These are phyloP conservation scores for Telmatochromis sp. DNA, from an alignment of 2,113 vertebrate species.

Conservation along the genomic window DNA sequence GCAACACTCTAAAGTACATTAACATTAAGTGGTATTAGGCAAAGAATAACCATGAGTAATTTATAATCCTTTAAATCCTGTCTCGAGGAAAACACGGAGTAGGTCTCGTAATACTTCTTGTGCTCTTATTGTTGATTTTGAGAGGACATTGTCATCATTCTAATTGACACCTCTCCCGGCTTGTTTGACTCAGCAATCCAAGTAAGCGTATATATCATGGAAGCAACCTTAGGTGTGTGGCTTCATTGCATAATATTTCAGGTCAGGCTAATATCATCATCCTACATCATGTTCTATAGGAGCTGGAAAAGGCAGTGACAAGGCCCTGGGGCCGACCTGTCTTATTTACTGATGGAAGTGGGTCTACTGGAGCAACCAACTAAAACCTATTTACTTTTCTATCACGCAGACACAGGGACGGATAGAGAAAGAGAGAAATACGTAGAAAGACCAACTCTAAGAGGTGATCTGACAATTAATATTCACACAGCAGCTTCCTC, in stretches of 20 bases:
- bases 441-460: not conserved
- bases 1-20: not conserved
- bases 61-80: not conserved
- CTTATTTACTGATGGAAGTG: slow-evolving; percentile 41
- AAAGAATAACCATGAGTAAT: not conserved
- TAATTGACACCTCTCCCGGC: not conserved
- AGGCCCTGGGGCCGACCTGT: slow-evolving; percentile 2
- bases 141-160: not conserved
- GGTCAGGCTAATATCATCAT: slow-evolving; percentile 3
- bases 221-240: not conserved
- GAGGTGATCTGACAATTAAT: slow-evolving; percentile 35
- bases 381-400: slow-evolving; percentile 31
- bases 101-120: not conserved
- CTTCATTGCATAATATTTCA: slow-evolving; percentile 6
- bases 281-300: slow-evolving; percentile 20
- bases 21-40: not conserved
- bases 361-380: slow-evolving; percentile 10
- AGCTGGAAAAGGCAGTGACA: slow-evolving; percentile 13
- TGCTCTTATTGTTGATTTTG: not conserved
- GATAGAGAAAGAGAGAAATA: not conserved
- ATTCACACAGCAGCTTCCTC: slow-evolving; percentile 19
- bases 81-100: not conserved
- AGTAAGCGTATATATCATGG: not conserved
- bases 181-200: not conserved
- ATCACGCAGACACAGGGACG: not conserved